These are phyloP conservation scores for Amphimedon queenslandica DNA, from an alignment of 37 sponge, comb jelly and placozoan genomes.

Conservation along the genomic window DNA sequence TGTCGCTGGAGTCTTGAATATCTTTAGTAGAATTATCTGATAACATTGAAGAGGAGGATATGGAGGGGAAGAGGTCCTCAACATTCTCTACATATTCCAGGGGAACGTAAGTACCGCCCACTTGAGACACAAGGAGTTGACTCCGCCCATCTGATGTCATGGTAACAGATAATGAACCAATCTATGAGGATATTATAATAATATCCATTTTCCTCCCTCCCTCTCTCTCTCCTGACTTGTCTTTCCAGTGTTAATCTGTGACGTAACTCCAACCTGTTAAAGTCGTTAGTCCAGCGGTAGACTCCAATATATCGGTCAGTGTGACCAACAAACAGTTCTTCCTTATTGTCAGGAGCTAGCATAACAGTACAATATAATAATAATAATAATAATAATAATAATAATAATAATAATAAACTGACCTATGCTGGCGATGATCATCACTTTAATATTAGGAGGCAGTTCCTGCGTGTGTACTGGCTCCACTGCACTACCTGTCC, in stretches of 20 bases:
- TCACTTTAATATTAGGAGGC: slow-evolving; percentile 30
- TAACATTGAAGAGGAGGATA: neutral
- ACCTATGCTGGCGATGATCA: slow-evolving; percentile 30
- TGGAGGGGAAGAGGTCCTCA: neutral
- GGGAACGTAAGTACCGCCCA: slow-evolving; percentile 69
- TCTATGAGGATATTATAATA: slow-evolving; percentile 15
- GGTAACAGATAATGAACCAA: slow-evolving; percentile 65
- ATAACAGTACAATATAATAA: too few species aligned
- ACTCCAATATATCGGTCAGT: slow-evolving; percentile 66
- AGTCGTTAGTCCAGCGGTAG: slow-evolving; percentile 49
- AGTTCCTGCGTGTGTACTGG: slow-evolving; percentile 22
- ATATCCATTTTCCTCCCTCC: neutral
- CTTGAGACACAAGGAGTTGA: slow-evolving; percentile 67
- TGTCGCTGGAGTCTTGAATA: neutral
- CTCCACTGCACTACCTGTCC: neutral
- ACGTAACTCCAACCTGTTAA: slow-evolving; percentile 1
- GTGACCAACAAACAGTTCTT: slow-evolving; percentile 59
- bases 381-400: too few species aligned
- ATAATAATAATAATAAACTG: neutral
- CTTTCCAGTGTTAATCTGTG: slow-evolving; percentile 36
- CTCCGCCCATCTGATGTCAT: slow-evolving; percentile 2
- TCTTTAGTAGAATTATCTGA: neutral
- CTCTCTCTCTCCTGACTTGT: slow-evolving; percentile 24
- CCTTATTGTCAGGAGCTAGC: slow-evolving; percentile 10
- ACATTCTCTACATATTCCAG: neutral